Conservation (phyloP, 1,140 invertebrate species). For the Psix sp. region DNA sequence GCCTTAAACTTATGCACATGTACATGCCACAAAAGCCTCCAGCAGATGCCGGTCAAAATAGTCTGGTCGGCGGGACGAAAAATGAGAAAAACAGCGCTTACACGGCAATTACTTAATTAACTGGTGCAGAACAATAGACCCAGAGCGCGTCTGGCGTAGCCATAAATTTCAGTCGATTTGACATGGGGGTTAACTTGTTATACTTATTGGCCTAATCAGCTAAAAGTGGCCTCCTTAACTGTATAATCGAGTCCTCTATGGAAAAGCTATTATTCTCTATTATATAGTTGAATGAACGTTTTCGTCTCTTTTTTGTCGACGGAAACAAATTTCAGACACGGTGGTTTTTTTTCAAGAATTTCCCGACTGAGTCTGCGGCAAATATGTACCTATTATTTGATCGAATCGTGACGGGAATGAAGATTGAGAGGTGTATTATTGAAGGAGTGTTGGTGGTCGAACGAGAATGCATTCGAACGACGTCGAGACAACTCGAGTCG, state of each 20-base stretch:
- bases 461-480: constrained; percentile 40
- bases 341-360: too few relatives aligned
- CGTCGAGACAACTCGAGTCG: constrained; percentile 24
- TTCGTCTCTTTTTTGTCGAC: too few relatives aligned
- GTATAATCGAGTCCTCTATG: too few relatives aligned
- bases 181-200: constrained; percentile 30
- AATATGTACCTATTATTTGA: constrained; percentile 47
- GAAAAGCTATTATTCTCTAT: not conserved
- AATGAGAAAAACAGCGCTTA: constrained; percentile 40
- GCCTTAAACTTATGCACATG: constrained; percentile 52
- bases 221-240: constrained; percentile 24
- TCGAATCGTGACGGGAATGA: constrained; percentile 44
- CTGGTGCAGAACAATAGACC: constrained; percentile 31
- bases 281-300: too few relatives aligned
- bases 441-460: constrained; percentile 22
- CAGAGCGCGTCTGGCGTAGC: constrained; percentile 11
- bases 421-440: constrained; percentile 28
- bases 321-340: too few relatives aligned
- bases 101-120: constrained; percentile 48
- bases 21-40: constrained; percentile 7
- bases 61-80: constrained; percentile 40
- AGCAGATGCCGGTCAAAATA: constrained; percentile 51
- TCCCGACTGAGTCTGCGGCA: constrained; percentile 6
- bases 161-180: constrained; percentile 35
- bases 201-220: constrained; percentile 38